These are phyloP conservation scores for Telmatherina bonti DNA, from an alignment of 2,797 vertebrate species.

Conservation along the genomic window DNA sequence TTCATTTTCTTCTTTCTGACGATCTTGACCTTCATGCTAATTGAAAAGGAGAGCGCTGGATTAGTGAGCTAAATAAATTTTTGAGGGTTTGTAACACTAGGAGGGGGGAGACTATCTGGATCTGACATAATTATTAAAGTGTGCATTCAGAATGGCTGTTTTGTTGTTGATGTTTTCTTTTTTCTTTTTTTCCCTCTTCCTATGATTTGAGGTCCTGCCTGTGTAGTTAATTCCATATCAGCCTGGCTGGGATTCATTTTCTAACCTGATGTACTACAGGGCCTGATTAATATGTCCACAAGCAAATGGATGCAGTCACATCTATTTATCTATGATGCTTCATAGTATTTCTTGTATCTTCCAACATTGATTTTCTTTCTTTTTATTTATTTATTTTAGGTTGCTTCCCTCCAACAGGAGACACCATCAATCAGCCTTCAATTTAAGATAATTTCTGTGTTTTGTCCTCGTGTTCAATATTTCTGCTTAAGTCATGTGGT, in stretches of 20 bases:
- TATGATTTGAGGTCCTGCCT: slow-evolving; percentile 55
- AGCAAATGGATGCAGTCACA: slow-evolving; percentile 64
- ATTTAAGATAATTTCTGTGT: slow-evolving; percentile 63
- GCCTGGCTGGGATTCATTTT: slow-evolving; percentile 56
- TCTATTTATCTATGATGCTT: slow-evolving; percentile 67
- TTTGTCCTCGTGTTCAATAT: slow-evolving; percentile 55
- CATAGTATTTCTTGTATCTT: slow-evolving; percentile 44
- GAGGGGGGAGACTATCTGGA: slow-evolving; percentile 40
- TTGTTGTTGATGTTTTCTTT: slow-evolving; percentile 7
- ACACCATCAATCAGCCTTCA: slow-evolving; percentile 64
- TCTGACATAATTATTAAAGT: not conserved
- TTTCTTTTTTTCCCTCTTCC: no score
- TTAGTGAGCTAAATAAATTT: slow-evolving; percentile 64
- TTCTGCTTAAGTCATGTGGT: slow-evolving; percentile 39
- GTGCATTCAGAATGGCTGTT: not conserved
- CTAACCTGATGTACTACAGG: slow-evolving; percentile 40
- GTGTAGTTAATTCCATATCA: slow-evolving; percentile 60
- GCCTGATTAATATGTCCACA: slow-evolving; percentile 65
- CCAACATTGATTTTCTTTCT: slow-evolving; percentile 62
- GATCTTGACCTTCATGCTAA: slow-evolving; percentile 72
- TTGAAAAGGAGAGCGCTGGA: slow-evolving; percentile 68
- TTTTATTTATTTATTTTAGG: not conserved
- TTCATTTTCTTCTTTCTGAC: slow-evolving; percentile 69
- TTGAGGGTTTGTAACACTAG: slow-evolving; percentile 25
- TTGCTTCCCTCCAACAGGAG: slow-evolving; percentile 29